Conservation (phyloP, 1,140 invertebrate genomes). For the Trichonephila clavipes region DNA sequence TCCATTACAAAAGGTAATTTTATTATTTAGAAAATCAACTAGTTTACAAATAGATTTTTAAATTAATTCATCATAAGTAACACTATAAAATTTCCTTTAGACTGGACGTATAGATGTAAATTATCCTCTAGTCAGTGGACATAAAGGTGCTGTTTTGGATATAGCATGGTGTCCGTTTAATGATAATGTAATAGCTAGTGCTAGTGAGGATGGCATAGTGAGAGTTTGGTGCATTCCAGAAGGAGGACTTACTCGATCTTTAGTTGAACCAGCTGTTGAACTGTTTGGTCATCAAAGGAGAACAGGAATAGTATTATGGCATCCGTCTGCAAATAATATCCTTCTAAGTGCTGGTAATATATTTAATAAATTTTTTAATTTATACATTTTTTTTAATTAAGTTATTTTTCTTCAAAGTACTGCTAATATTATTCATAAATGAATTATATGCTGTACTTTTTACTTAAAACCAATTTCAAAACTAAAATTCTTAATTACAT, state of each 20-base stretch:
- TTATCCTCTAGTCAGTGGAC: slow-evolving; percentile 96
- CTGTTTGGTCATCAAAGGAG: slow-evolving; percentile 95
- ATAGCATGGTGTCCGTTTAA: slow-evolving; percentile 99
- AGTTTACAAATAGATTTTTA: neutral
- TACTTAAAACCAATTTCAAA: no score
- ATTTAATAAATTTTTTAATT: neutral
- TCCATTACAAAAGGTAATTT: slow-evolving; percentile 94
- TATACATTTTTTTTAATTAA: neutral
- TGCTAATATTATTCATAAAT: no score
- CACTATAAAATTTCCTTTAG: slow-evolving; percentile 83
- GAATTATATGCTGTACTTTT: no score
- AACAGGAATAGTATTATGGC: slow-evolving; percentile 98
- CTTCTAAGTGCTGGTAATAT: slow-evolving; percentile 90
- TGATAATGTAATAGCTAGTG: slow-evolving; percentile 98
- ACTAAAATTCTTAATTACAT: no score
- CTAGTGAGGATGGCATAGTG: slow-evolving; percentile 98
- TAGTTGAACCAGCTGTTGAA: slow-evolving; percentile 97
- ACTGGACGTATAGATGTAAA: slow-evolving; percentile 96
- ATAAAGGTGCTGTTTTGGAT: slow-evolving; percentile 98
- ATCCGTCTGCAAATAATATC: slow-evolving; percentile 97
- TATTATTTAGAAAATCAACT: neutral
- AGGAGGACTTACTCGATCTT: slow-evolving; percentile 87
- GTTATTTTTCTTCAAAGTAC: neutral
- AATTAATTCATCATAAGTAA: neutral
- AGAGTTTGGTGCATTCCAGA: slow-evolving; percentile 99